Evolutionary conservation across 2,113 vertebrate genomes (phyloP).

Genomic region (Pseudorhombus dupliciocellatus): DNA sequence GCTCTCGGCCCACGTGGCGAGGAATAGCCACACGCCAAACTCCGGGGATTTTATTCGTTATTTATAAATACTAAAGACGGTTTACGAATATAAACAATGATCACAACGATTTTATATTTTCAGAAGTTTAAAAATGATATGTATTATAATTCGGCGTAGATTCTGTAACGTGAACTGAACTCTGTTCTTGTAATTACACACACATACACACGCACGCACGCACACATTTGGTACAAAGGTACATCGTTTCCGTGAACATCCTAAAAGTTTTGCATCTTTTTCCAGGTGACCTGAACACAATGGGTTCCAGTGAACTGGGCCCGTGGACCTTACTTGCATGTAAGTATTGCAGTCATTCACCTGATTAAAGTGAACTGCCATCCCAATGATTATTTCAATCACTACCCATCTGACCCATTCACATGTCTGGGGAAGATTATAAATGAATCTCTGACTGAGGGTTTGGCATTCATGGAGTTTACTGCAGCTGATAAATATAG

Average conservation of each 20-base stretch:
- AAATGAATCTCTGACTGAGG: slow-evolving; percentile 62
- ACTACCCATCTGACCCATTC: slow-evolving; percentile 83
- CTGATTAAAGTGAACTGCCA: not conserved
- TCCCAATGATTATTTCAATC: slow-evolving; percentile 83
- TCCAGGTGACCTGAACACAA: slow-evolving; percentile 9
- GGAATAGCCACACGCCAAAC: not conserved
- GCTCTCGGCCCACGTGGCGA: too few relatives aligned
- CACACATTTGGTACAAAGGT: not conserved
- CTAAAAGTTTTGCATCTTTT: not conserved
- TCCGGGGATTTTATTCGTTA: not conserved
- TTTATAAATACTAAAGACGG: not conserved
- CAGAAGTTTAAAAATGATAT: accelerated
- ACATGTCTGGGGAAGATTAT: slow-evolving; percentile 72
- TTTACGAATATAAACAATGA: not conserved
- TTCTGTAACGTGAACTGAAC: not conserved
- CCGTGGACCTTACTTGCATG: slow-evolving; percentile 3
- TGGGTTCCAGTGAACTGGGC: not conserved
- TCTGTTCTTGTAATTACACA: too few relatives aligned
- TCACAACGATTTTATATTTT: accelerated
- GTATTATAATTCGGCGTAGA: not conserved
- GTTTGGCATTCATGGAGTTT: slow-evolving; percentile 21
- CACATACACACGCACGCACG: not conserved
- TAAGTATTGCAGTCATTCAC: slow-evolving; percentile 10
- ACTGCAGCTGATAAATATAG: not conserved
- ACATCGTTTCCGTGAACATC: not conserved